Evolutionary conservation across 2,113 vertebrate species (phyloP), one percentile per base, ranked within the genome.

Genomic region (Synchiropus splendidus): DNA sequence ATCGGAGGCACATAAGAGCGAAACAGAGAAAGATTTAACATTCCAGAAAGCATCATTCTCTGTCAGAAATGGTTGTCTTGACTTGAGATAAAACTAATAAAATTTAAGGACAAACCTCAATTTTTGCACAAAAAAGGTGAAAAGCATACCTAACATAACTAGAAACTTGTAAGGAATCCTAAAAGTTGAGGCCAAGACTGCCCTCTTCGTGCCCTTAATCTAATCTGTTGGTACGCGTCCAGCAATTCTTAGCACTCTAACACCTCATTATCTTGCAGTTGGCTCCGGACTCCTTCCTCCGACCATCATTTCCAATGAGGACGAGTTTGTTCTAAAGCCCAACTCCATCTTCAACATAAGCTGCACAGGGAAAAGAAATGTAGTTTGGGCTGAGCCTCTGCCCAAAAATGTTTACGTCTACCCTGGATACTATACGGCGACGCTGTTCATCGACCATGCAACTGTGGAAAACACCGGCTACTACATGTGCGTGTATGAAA

Each of bases 371-470:
- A 85, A 89, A 51, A 83, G 68, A 0, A 83, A 78, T 45, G 88
- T 98, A n/a, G 71, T 58, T 14, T 98, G 95, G 95, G 70, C 70
- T 8, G 85, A 86, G 16, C 93, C 93, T 0, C 36, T 83, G 44
- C 76, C 62, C 0, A 5, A 18, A 1, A 80, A 83, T 39, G 74
- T 81, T 3, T 76, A 78, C 6, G 84, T 90, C 54, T 80, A 83
- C 49, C 86, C 87, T 0, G 89, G 85, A 31, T 70, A 77, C 46
- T 85, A 86, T 57, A 81, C 87, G 18, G 73, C 84, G 0, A 88
- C 92, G 9, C 86, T 98, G 0, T 80, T 89, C 54, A 89, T 98
- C 31, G 55, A 51, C 41, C 84, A 83, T 0, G 90, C 88, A 1
- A 80, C 83, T 0, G 90, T 86, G 0, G 70, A 74, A n/a, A 83